Evolutionary conservation across 2,888 invertebrate genomes (phyloP).

Genomic region (Troglohyphantes excavatus): DNA sequence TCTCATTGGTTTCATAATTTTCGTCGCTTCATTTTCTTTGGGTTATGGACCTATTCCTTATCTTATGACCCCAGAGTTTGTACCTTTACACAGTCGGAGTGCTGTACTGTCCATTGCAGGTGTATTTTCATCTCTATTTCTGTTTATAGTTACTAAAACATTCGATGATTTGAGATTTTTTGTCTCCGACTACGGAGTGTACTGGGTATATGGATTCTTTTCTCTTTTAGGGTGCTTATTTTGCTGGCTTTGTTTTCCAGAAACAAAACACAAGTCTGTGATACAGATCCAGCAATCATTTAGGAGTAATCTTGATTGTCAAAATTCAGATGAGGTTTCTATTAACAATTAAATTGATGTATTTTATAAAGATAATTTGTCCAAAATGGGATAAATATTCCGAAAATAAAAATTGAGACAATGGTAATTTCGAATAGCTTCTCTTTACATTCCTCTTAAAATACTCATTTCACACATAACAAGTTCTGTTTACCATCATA

Average conservation of each 20-base stretch:
- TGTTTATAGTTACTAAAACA: conserved; percentile 83
- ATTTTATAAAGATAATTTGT: too few species aligned
- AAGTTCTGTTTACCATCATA: too few species aligned
- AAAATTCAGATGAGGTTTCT: background rate
- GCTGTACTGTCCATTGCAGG: conserved; percentile 77
- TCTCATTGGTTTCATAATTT: conserved; percentile 81
- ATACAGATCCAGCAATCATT: conserved; percentile 56
- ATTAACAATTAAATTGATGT: too few species aligned
- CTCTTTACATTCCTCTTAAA: too few species aligned
- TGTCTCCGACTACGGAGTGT: conserved; percentile 81
- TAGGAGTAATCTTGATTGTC: background rate
- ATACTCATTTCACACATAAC: too few species aligned
- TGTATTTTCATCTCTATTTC: conserved; percentile 76
- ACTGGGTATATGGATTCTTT: conserved; percentile 82
- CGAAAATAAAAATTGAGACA: too few species aligned
- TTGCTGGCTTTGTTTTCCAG: conserved; percentile 81
- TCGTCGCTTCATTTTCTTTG: conserved; percentile 82
- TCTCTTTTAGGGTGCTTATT: conserved; percentile 82
- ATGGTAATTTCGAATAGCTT: too few species aligned
- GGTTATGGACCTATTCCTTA: conserved; percentile 84
- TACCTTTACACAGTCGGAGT: conserved; percentile 84
- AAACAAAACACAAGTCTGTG: conserved; percentile 82
- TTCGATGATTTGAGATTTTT: conserved; percentile 86
- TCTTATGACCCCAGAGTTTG: conserved; percentile 83
- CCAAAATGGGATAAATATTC: too few species aligned